Evolutionary conservation across 2,888 invertebrate species (phyloP).

Genomic region (Pristionchus fissidentatus): DNA sequence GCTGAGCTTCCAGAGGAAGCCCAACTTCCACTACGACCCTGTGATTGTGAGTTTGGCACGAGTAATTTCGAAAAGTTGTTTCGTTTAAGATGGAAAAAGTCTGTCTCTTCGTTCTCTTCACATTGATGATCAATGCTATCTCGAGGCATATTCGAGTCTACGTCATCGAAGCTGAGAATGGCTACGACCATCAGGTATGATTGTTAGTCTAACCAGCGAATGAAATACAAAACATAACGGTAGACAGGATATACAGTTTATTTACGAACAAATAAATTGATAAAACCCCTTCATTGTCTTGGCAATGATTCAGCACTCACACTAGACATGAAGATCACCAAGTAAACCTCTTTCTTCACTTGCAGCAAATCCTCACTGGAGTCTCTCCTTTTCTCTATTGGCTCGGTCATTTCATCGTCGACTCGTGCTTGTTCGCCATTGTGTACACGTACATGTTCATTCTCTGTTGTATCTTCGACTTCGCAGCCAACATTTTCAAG

Average conservation of each 20-base stretch:
- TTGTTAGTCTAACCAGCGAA: too few species aligned
- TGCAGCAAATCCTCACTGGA: not conserved
- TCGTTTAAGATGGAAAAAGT: not conserved
- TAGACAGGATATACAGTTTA: too few species aligned
- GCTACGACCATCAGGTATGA: conserved; percentile 1
- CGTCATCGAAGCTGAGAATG: not conserved
- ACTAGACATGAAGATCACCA: too few species aligned
- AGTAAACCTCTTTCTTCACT: not conserved
- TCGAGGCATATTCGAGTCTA: not conserved
- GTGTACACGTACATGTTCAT: not conserved
- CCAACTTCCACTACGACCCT: not conserved
- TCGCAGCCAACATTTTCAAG: not conserved
- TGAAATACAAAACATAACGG: too few species aligned
- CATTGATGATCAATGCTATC: not conserved
- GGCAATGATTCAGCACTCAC: too few species aligned
- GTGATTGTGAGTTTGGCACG: not conserved
- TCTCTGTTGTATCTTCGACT: not conserved
- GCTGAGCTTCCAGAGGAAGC: not conserved
- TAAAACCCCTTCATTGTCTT: too few species aligned
- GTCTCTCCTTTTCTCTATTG: not conserved
- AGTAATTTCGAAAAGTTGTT: too few species aligned
- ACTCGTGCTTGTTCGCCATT: not conserved
- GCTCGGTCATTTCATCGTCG: not conserved
- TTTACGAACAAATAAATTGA: too few species aligned
- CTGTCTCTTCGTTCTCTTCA: not conserved